Base-by-base conservation (phyloP, 2,113 vertebrate species). In the Nesoenas mayeri region DNA sequence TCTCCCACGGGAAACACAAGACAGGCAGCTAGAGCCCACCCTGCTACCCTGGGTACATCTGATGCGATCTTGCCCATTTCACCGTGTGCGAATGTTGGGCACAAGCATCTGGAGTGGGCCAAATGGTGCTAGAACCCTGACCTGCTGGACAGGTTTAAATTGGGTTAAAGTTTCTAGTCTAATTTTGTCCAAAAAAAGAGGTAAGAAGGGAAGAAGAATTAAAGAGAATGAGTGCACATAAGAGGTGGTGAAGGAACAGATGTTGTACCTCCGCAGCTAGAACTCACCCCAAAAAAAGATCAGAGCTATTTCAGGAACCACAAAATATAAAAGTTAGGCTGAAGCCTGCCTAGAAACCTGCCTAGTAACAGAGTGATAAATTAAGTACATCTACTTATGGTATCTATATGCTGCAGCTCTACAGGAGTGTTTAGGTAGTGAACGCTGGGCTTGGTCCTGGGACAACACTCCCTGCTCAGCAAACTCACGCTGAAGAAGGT, bases 331-430 rank as follows among this genome's bases (percentile, higher is more conserved):
- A 92, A 93, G 67, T 92, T 73, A n/a, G 65, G 83, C 73, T 92
- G 91, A 87, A 94, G 72, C 67, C 72, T 96, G 91, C 96, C 67
- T 94, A 95, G 96, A 95, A 97, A 94, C 86, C 88, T 92, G 85
- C 96, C 72, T 95, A 80, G 95, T 94, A 96, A 97, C 92, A 58
- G 50, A 77, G 64, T 32, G 92, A 92, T 93, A 93, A 88, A 94
- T 96, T 93, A 97, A 84, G 83, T 84, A 26, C 64, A 71, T 81
- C 85, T 84, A 25, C 92, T 91, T 84, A 86, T 38, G 61, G 85
- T 71, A 70, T 91, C n/a, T 64, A 64, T 60, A 40, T 4, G 19
- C 79, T 28, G n/a, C 56, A 70, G 79, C 47, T 83, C 54, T 53
- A 5, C 12, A 34, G 66, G 40, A 28, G 21, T 6, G 12, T 44